A percentile compares a stretch with the other conserved stretches of the same genome.
Conservation (phyloP, 2,888 invertebrate genomes). For the Gasteruption jaculator region DNA sequence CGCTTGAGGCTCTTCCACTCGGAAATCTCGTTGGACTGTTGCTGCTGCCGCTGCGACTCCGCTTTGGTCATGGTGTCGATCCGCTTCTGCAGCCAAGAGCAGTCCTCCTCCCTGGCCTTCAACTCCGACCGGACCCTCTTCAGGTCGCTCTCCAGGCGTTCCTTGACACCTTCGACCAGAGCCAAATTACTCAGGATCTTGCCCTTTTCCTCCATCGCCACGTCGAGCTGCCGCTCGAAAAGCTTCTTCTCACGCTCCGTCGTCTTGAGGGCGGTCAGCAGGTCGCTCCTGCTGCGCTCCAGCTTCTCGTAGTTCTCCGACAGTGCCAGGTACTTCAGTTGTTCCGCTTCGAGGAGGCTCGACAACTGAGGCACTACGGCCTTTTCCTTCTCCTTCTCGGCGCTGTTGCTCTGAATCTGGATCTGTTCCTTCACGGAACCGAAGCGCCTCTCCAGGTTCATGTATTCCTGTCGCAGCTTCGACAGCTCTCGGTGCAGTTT, state of each 20-base stretch:
- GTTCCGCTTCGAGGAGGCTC: conserved; percentile 29
- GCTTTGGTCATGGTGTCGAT: conserved; percentile 41
- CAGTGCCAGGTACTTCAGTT: conserved; percentile 29
- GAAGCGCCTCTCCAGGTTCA: conserved; percentile 51
- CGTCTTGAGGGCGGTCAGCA: conserved; percentile 52
- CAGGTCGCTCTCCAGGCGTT: conserved; percentile 54
- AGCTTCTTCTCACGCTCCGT: conserved; percentile 53
- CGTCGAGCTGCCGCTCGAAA: conserved; percentile 53
- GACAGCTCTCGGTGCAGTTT: conserved; percentile 61
- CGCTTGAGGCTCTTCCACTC: conserved; percentile 35
- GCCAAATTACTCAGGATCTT: conserved; percentile 41
- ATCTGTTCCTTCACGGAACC: conserved; percentile 32
- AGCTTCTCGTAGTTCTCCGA: conserved; percentile 34
- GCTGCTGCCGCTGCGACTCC: conserved; percentile 36
- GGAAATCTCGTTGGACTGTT: conserved; percentile 29
- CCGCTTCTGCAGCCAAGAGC: conserved; percentile 57
- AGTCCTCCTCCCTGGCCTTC: conserved; percentile 55
- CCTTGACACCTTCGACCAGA: conserved; percentile 48
- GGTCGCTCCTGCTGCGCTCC: conserved; percentile 40
- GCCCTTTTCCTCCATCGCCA: conserved; percentile 53
- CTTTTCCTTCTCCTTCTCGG: too few species aligned
- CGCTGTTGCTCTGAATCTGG: conserved; percentile 25
- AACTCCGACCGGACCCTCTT: conserved; percentile 53
- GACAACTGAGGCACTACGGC: conserved; percentile 23
- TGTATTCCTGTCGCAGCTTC: conserved; percentile 54